Base-by-base conservation (phyloP, 2,888 invertebrate species). In the Sycophila texana region DNA sequence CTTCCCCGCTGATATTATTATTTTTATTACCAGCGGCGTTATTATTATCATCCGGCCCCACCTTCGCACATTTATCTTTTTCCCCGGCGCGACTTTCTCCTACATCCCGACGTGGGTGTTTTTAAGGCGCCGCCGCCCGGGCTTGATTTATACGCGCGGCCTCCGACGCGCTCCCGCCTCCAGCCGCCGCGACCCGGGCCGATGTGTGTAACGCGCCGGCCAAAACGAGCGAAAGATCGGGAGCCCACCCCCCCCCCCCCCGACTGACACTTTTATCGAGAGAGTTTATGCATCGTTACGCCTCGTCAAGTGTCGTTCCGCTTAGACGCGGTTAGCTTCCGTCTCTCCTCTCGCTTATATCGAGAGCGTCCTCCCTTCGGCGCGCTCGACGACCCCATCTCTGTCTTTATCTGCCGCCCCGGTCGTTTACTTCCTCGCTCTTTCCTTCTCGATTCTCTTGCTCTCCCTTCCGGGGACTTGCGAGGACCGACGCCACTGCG, bases 271-370 rank as follows among this genome's bases (percentile, higher is more conserved):
- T 77, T 73, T 67, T 67, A 77, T 73, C 67, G 66, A 67, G 66
- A 18, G 63, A 73, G 67, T 67, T 67, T 77, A 77, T 61, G 77
- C 60, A 51, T 61, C 55, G 77, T 77, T 73, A 77, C 67, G 77
- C 71, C 63, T 72, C 77, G 71, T 83, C 80, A 77, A 81, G 74
- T 78, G 81, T 75, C 78, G 78, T 76, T 81, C 47, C 39, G 14
- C 67, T 77, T 67, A 63, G 51, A 18, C 58, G 47, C 57, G 65
- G 66, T 71, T 20, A 49, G n/a, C 18, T 66, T 47, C 66, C 47
- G 22, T 74, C 74, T 67, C 63, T 66, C 61, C 26, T 66, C 72
- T 39, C 76, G 26, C 61, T 55, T 53, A 10, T 39, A 39, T 39
- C 39, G 39, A 39, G 39, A 39, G 39, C 39, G 10, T 10, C 39